phyloP scores from a whole-genome alignment of 2,113 vertebrate species.

The Asarcornis scutulata region DNA sequence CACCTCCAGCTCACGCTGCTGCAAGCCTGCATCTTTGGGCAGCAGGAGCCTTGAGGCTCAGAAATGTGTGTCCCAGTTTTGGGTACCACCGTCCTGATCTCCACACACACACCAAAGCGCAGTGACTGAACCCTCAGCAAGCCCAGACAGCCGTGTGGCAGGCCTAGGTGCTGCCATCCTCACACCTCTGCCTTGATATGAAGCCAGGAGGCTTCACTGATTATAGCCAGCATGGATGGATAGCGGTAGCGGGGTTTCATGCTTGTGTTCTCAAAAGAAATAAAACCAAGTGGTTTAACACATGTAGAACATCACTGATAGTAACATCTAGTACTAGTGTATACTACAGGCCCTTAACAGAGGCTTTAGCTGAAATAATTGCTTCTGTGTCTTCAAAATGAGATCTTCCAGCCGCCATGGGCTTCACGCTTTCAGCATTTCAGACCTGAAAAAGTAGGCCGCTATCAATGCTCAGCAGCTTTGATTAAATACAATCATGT shows the following conservation, averaged over 20 bases:
- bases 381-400: background rate
- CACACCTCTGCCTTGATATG: background rate
- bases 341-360: background rate
- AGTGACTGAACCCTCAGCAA: background rate
- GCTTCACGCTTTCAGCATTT: background rate
- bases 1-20: background rate
- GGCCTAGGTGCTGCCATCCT: background rate
- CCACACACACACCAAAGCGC: accelerated
- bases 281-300: background rate
- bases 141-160: accelerated
- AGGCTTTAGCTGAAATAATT: background rate
- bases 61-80: accelerated
- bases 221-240: background rate
- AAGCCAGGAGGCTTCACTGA: background rate
- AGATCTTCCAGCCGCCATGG: accelerated
- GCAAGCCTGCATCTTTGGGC: accelerated
- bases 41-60: background rate
- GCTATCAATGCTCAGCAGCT: background rate
- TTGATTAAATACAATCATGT: background rate
- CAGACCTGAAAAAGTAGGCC: background rate
- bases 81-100: background rate
- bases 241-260: background rate
- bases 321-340: background rate
- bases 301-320: background rate
- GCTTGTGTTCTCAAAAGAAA: background rate